Evolutionary conservation across 2,113 vertebrate genomes (phyloP).

Genomic region (Melanerpes formicivorus): DNA sequence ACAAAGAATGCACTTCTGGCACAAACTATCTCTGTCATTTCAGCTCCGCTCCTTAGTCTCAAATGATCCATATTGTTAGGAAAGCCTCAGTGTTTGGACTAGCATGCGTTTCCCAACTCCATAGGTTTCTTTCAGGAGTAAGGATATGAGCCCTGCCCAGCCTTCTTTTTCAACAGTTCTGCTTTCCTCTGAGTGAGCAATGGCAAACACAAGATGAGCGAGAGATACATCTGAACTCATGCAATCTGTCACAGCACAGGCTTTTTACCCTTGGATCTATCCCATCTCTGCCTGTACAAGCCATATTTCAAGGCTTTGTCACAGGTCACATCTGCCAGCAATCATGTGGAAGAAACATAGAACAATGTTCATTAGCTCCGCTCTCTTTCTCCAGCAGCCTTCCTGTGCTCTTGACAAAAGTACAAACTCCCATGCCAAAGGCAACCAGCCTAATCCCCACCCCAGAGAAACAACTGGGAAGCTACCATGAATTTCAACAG

Average conservation of each 20-base stretch:
- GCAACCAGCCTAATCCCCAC: neutral
- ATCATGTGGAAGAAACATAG: constrained; percentile 23
- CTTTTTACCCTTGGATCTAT: constrained; percentile 58
- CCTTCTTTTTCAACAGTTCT: neutral
- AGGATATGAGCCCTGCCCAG: neutral
- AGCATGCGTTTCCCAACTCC: neutral
- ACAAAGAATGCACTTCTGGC: constrained; percentile 65
- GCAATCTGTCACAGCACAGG: constrained; percentile 23
- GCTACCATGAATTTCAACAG: neutral
- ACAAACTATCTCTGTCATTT: constrained; percentile 48
- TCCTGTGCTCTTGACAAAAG: neutral
- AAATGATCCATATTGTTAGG: constrained; percentile 57
- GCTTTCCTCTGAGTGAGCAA: constrained; percentile 23
- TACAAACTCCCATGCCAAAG: neutral
- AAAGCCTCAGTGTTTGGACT: neutral
- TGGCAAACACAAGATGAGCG: constrained; percentile 2
- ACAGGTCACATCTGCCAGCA: constrained; percentile 46
- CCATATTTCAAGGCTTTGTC: constrained; percentile 50
- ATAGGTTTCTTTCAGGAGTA: neutral
- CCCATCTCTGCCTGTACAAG: constrained; percentile 30
- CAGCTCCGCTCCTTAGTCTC: constrained; percentile 40
- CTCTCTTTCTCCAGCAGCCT: neutral
- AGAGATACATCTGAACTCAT: constrained; percentile 31
- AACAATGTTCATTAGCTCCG: neutral
- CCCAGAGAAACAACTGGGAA: neutral